Evolutionary conservation across 2,888 invertebrate genomes (phyloP).

Genomic region (Pycnomerus fuliginosus): DNA sequence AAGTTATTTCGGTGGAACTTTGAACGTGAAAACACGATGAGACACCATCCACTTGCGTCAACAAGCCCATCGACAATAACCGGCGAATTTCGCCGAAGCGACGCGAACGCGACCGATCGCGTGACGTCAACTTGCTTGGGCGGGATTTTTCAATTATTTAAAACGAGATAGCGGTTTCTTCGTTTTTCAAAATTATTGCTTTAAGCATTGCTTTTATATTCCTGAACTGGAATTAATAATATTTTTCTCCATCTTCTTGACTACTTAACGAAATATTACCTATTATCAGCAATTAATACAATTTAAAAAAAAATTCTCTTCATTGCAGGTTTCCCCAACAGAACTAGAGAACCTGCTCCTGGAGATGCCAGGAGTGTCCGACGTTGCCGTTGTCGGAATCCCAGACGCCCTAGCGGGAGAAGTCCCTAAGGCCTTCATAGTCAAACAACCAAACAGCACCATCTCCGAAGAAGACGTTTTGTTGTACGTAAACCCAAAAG

Average conservation of each 20-base stretch:
- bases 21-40: slow-evolving; percentile 10
- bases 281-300: too few relatives aligned
- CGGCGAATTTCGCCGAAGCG: slow-evolving; percentile 19
- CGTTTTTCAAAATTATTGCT: too few relatives aligned
- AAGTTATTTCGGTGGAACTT: slow-evolving; percentile 14
- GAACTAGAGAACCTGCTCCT: slow-evolving; percentile 78
- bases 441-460: slow-evolving; percentile 58
- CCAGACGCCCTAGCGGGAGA: slow-evolving; percentile 71
- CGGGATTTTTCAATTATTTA: too few relatives aligned
- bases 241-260: too few relatives aligned
- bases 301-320: too few relatives aligned
- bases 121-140: too few relatives aligned
- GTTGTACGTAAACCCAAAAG: slow-evolving; percentile 62
- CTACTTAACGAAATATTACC: too few relatives aligned
- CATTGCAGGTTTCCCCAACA: slow-evolving; percentile 78
- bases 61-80: slow-evolving; percentile 30
- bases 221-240: too few relatives aligned
- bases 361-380: slow-evolving; percentile 69
- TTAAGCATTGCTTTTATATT: too few relatives aligned
- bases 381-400: slow-evolving; percentile 78
- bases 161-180: too few relatives aligned
- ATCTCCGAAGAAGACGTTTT: slow-evolving; percentile 60
- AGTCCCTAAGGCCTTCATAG: slow-evolving; percentile 73
- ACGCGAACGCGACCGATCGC: background rate
- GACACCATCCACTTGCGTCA: slow-evolving; percentile 16